These are phyloP conservation scores for Formicarius rufipectus DNA, from an alignment of 2,113 vertebrate species.

Conservation along the genomic window DNA sequence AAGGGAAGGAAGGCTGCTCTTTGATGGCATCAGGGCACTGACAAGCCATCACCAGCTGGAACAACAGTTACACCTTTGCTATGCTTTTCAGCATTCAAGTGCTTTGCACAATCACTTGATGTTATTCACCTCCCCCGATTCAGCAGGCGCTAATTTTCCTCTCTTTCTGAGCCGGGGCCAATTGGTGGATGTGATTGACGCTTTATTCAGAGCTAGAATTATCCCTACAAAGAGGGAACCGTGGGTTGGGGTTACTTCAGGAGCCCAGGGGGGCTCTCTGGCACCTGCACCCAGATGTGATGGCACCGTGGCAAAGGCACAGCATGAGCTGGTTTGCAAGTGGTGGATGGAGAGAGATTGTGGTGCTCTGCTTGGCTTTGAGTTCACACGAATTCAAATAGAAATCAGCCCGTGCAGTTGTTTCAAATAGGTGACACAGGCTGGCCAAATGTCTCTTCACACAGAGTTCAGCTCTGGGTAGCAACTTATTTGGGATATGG, in stretches of 20 bases:
- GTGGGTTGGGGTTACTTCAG: conserved; percentile 63
- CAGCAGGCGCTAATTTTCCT: conserved; percentile 34
- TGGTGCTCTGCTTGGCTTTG: neutral
- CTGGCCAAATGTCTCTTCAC: accelerated
- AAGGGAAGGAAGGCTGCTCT: neutral
- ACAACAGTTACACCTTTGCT: neutral
- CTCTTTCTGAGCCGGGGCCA: neutral
- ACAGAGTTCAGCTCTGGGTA: neutral
- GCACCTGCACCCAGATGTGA: neutral
- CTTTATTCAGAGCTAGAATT: conserved; percentile 70
- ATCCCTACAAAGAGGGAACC: conserved; percentile 64
- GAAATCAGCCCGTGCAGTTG: neutral
- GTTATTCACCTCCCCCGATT: conserved; percentile 25
- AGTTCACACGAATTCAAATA: neutral
- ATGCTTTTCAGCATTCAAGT: neutral
- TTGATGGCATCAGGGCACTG: neutral
- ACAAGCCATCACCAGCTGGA: neutral
- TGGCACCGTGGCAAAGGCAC: neutral
- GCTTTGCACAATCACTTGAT: neutral
- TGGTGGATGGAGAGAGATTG: neutral
- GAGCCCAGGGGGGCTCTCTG: conserved; percentile 1
- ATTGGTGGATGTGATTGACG: conserved; percentile 62
- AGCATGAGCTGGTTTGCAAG: neutral
- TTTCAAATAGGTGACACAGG: neutral
- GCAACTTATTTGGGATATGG: neutral